phyloP scores from a whole-genome alignment of 1,140 invertebrate genomes.

The Tetragonula clypearis region DNA sequence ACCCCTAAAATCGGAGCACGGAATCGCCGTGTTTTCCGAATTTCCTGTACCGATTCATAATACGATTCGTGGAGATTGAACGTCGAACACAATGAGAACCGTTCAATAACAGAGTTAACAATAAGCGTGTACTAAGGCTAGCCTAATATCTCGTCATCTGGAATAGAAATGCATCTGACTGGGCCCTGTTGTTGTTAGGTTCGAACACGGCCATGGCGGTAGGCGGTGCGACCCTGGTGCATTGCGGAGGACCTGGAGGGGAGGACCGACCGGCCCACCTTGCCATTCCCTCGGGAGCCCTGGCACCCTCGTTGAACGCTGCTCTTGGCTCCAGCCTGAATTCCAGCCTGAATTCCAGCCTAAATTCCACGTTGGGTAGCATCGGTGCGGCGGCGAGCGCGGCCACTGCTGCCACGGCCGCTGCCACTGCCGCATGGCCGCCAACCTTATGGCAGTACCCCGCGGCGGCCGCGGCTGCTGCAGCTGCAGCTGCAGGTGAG shows the following conservation, averaged over 20 bases:
- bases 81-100: neutral
- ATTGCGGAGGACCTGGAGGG: conserved; percentile 76
- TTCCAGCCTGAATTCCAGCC: conserved; percentile 81
- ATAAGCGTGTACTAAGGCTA: neutral
- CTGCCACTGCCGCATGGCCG: conserved; percentile 76
- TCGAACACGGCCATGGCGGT: conserved; percentile 84
- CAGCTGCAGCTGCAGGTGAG: conserved; percentile 54
- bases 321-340: conserved; percentile 78
- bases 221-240: conserved; percentile 78
- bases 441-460: conserved; percentile 89
- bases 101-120: neutral
- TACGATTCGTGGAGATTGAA: neutral
- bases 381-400: conserved; percentile 76
- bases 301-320: conserved; percentile 80
- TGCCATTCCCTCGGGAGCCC: conserved; percentile 80
- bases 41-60: neutral
- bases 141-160: neutral
- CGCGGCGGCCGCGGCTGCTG: conserved; percentile 73
- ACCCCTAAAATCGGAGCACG: neutral
- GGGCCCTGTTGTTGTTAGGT: conserved; percentile 78
- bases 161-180: conserved; percentile 23
- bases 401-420: conserved; percentile 72
- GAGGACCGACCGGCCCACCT: conserved; percentile 80
- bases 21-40: fast-evolving
- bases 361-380: conserved; percentile 80